These are phyloP conservation scores for Hydraecia micacea DNA, from an alignment of 2,888 invertebrate genomes.

Conservation along the genomic window DNA sequence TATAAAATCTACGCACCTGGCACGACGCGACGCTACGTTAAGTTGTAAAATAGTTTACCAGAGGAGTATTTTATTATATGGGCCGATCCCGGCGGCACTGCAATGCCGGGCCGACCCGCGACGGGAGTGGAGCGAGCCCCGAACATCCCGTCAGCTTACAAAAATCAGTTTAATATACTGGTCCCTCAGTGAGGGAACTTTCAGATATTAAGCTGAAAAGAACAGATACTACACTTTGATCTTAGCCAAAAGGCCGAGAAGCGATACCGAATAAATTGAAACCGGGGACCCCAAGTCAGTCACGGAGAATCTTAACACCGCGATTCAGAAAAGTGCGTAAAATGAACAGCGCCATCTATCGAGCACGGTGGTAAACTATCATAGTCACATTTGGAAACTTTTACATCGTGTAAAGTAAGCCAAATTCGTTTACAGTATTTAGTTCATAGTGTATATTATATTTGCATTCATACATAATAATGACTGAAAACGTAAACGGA, in stretches of 20 bases:
- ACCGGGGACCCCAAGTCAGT: neutral
- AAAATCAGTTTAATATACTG: too few species aligned
- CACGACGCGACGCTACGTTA: too few species aligned
- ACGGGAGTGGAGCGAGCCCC: too few species aligned
- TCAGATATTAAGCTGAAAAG: slow-evolving; percentile 36
- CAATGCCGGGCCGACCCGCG: too few species aligned
- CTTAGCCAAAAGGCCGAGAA: slow-evolving; percentile 34
- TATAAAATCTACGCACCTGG: too few species aligned
- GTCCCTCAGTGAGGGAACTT: too few species aligned
- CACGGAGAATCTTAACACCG: slow-evolving; percentile 2
- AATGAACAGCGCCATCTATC: slow-evolving; percentile 10
- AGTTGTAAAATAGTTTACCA: too few species aligned
- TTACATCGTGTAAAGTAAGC: too few species aligned
- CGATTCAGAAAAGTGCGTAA: neutral
- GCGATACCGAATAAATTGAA: neutral
- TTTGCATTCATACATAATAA: neutral
- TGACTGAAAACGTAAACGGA: neutral
- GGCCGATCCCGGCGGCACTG: too few species aligned
- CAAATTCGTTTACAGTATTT: neutral
- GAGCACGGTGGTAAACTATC: neutral
- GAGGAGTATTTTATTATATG: neutral
- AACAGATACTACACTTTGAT: slow-evolving; percentile 36
- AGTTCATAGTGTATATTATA: neutral
- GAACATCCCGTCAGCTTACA: too few species aligned
- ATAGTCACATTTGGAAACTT: neutral